Evolutionary conservation across 1,140 invertebrate genomes (phyloP).

Genomic region (Myzus persicae): DNA sequence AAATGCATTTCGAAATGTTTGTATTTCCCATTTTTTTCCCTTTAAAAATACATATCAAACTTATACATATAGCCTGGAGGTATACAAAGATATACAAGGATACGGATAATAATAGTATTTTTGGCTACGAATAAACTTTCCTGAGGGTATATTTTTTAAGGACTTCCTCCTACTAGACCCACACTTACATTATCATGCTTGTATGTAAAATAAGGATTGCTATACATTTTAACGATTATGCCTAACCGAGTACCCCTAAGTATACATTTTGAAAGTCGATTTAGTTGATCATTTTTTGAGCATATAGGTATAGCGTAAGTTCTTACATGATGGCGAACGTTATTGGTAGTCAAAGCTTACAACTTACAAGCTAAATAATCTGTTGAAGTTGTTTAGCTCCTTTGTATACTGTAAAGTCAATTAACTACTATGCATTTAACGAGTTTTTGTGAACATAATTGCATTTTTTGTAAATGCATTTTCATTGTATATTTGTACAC

Average conservation of each 20-base stretch:
- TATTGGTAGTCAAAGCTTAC: not conserved
- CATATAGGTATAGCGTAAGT: not conserved
- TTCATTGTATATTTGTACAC: not conserved
- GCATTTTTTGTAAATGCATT: not conserved
- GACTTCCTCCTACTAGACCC: not conserved
- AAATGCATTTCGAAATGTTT: not conserved
- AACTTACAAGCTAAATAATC: not conserved
- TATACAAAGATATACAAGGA: not conserved
- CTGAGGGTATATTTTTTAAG: not conserved
- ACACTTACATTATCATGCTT: not conserved
- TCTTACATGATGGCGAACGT: not conserved
- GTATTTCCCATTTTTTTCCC: not conserved
- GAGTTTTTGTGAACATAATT: not conserved
- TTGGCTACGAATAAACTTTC: conserved; percentile 9
- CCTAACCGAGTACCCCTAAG: not conserved
- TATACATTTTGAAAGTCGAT: not conserved
- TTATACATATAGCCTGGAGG: not conserved
- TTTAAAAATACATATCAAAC: conserved; percentile 8
- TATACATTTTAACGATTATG: not conserved
- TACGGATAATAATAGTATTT: not conserved
- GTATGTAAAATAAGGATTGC: not conserved
- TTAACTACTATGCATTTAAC: not conserved
- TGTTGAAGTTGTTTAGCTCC: not conserved
- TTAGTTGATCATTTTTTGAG: not conserved
- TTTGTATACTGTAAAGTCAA: not conserved